These are phyloP conservation scores for Rhamnusium bicolor DNA, from an alignment of 2,888 invertebrate species.

Conservation along the genomic window DNA sequence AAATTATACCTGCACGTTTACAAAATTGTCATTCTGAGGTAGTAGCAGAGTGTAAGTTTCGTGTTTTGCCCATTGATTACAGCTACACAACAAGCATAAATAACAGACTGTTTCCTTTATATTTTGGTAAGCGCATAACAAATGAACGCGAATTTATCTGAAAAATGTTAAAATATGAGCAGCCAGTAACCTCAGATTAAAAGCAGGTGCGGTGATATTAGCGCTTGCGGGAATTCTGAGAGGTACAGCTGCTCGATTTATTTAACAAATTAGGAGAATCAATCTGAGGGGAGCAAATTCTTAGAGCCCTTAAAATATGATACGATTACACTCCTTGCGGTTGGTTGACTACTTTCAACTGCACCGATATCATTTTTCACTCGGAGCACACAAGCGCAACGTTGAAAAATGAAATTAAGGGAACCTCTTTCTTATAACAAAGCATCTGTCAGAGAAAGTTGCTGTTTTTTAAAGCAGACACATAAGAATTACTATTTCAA, in stretches of 20 bases:
- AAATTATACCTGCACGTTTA: background rate
- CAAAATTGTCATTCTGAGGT: background rate
- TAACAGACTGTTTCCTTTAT: background rate
- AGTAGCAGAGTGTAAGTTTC: background rate
- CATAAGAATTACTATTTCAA: background rate
- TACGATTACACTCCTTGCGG: slow-evolving; percentile 25
- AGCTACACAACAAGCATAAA: background rate
- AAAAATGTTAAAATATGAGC: slow-evolving; percentile 21
- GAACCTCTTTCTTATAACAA: background rate
- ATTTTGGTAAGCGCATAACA: slow-evolving; percentile 4
- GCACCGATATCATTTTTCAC: slow-evolving; percentile 19
- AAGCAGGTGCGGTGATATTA: slow-evolving; percentile 28
- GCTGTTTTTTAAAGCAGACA: background rate
- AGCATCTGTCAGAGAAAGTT: background rate
- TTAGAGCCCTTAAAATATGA: slow-evolving; percentile 35
- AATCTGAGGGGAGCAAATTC: slow-evolving; percentile 20
- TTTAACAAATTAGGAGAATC: slow-evolving; percentile 39
- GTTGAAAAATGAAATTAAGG: slow-evolving; percentile 23
- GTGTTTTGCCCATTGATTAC: background rate
- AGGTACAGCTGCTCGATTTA: slow-evolving; percentile 36
- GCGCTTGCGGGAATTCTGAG: background rate
- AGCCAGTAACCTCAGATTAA: slow-evolving; percentile 13
- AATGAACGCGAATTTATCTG: slow-evolving; percentile 12
- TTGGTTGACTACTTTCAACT: background rate
- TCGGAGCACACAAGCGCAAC: background rate